Evolutionary conservation across 2,113 vertebrate species (phyloP).

Genomic region (Phrynosoma platyrhinos): DNA sequence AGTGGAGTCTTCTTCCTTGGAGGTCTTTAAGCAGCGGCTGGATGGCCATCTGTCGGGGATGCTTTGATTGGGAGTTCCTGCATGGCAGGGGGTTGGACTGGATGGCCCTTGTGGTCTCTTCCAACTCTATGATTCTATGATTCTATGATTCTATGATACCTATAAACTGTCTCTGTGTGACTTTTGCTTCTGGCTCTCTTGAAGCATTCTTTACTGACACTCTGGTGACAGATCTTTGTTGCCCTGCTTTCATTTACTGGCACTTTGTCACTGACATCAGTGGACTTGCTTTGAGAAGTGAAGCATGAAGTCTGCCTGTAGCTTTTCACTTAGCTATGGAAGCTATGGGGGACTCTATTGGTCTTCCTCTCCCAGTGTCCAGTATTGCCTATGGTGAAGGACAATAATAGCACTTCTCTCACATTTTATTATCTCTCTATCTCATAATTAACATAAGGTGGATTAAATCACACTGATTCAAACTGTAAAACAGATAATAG

Average conservation of each 20-base stretch:
- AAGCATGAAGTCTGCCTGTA: background rate
- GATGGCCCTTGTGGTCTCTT: too few species aligned
- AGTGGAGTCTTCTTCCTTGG: too few species aligned
- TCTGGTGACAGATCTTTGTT: constrained; percentile 2
- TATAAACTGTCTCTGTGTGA: background rate
- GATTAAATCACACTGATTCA: background rate
- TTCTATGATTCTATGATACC: too few species aligned
- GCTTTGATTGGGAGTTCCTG: too few species aligned
- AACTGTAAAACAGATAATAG: background rate
- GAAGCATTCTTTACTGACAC: background rate
- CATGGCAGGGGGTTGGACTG: too few species aligned
- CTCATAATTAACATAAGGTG: background rate
- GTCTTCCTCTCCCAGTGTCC: background rate
- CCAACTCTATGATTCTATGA: too few species aligned
- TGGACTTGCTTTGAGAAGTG: background rate
- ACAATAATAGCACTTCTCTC: background rate
- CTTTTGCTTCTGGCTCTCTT: constrained; percentile 5
- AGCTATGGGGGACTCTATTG: background rate
- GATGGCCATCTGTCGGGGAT: too few species aligned
- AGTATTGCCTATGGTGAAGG: background rate
- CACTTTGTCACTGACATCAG: background rate
- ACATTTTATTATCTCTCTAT: background rate
- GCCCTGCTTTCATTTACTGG: background rate
- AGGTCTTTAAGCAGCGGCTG: too few species aligned
- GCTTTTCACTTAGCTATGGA: background rate